phyloP scores from a whole-genome alignment of 2,113 vertebrate genomes.

The Poicephalus meyeri region DNA sequence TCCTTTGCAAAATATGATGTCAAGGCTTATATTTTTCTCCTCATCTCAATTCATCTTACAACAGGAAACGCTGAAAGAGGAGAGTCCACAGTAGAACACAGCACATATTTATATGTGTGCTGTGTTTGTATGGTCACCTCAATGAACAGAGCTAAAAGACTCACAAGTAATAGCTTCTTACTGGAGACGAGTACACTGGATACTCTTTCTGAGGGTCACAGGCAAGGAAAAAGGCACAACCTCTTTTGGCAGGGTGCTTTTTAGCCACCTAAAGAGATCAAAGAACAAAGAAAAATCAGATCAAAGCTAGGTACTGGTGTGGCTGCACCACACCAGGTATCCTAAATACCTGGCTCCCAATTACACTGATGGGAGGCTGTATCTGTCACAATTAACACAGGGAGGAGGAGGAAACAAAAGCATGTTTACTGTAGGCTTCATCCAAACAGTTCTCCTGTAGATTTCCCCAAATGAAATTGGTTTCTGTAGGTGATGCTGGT shows the following conservation, averaged over 20 bases:
- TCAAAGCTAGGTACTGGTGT: constrained; percentile 37
- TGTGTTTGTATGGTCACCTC: background rate
- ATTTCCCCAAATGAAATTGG: background rate
- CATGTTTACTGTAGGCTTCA: background rate
- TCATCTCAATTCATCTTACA: background rate
- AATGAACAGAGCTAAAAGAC: background rate
- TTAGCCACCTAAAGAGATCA: constrained; percentile 31
- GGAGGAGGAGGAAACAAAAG: constrained; percentile 25
- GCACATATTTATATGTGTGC: background rate
- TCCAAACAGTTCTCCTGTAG: background rate
- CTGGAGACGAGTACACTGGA: background rate
- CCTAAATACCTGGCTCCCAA: constrained; percentile 34
- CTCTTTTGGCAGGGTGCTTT: background rate
- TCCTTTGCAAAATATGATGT: constrained; percentile 44
- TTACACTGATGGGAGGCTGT: constrained; percentile 19
- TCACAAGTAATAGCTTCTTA: background rate
- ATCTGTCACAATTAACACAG: constrained; percentile 21
- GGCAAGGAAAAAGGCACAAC: background rate
- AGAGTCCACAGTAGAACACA: background rate
- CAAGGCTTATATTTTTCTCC: background rate
- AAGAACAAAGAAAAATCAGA: constrained; percentile 25
- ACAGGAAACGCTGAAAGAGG: background rate
- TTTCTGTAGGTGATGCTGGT: background rate
- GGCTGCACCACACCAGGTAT: background rate
- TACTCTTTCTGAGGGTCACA: constrained; percentile 1